Percentiles rank a stretch among this genome's conserved stretches.
Evolutionary conservation across 2,888 invertebrate species (phyloP).

Genomic region (Microplitis manilae): DNA sequence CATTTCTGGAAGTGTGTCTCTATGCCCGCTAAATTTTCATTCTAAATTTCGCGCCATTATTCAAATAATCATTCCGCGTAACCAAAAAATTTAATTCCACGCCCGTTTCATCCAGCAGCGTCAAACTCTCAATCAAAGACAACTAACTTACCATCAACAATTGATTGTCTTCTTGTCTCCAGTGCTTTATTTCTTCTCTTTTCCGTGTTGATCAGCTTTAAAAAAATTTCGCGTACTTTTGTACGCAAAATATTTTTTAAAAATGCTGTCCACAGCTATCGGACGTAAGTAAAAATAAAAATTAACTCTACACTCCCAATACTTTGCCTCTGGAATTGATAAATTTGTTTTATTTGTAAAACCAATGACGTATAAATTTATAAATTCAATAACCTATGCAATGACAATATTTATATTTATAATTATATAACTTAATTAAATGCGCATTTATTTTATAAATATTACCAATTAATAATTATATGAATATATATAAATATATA

Average conservation of each 20-base stretch:
- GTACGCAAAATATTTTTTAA: slow-evolving; percentile 48
- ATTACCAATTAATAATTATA: background rate
- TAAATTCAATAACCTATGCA: slow-evolving; percentile 9
- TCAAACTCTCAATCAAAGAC: no score
- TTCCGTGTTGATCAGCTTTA: background rate
- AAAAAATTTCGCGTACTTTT: slow-evolving; percentile 37
- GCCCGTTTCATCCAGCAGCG: no score
- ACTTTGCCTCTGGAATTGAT: no score
- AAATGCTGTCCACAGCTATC: slow-evolving; percentile 64
- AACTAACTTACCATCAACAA: no score
- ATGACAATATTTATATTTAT: slow-evolving; percentile 36
- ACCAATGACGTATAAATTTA: background rate
- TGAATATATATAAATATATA: background rate
- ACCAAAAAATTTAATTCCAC: no score
- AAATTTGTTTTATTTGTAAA: no score
- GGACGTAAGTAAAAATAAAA: slow-evolving; percentile 59
- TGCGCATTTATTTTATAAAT: background rate
- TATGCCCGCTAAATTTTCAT: no score
- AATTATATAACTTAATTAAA: slow-evolving; percentile 47
- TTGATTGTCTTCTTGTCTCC: no score
- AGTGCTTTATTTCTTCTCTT: background rate
- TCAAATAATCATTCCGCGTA: no score
- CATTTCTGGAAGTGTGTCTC: no score
- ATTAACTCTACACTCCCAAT: background rate
- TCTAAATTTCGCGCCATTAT: no score